These are phyloP conservation scores for Heliconius himera DNA, from an alignment of 1,140 invertebrate species.

Conservation along the genomic window DNA sequence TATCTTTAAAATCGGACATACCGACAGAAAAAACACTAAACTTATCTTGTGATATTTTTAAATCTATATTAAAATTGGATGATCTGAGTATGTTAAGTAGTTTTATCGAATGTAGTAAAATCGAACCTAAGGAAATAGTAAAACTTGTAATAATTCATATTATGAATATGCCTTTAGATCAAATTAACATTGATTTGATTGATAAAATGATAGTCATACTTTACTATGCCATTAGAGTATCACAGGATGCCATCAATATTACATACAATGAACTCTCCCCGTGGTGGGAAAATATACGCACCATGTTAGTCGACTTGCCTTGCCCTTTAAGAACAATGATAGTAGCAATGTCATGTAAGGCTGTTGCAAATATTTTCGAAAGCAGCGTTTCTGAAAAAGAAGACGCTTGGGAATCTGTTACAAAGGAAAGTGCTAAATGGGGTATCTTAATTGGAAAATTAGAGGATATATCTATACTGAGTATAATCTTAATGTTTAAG, in stretches of 20 bases:
- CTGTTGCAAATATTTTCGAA: slow-evolving; percentile 83
- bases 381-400: slow-evolving; percentile 79
- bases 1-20: slow-evolving; percentile 69
- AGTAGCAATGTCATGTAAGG: slow-evolving; percentile 89
- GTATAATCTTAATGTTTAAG: slow-evolving; percentile 85
- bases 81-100: slow-evolving; percentile 77
- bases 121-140: slow-evolving; percentile 84
- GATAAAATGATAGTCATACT: slow-evolving; percentile 77
- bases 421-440: slow-evolving; percentile 93
- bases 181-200: slow-evolving; percentile 79
- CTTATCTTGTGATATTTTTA: slow-evolving; percentile 84
- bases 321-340: slow-evolving; percentile 88
- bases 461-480: slow-evolving; percentile 92
- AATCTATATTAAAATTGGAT: slow-evolving; percentile 82
- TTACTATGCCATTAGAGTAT: slow-evolving; percentile 70
- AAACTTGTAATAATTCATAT: slow-evolving; percentile 86
- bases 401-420: slow-evolving; percentile 91
- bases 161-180: slow-evolving; percentile 81
- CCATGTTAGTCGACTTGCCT: slow-evolving; percentile 85
- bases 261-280: slow-evolving; percentile 86
- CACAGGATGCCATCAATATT: slow-evolving; percentile 66
- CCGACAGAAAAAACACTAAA: slow-evolving; percentile 69
- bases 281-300: slow-evolving; percentile 90
- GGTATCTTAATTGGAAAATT: slow-evolving; percentile 92
- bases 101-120: slow-evolving; percentile 80